A percentile compares a stretch with the other conserved stretches of the same genome.
Conservation (phyloP, 2,888 invertebrate genomes). For the Lepidocyrtinus sp. region DNA sequence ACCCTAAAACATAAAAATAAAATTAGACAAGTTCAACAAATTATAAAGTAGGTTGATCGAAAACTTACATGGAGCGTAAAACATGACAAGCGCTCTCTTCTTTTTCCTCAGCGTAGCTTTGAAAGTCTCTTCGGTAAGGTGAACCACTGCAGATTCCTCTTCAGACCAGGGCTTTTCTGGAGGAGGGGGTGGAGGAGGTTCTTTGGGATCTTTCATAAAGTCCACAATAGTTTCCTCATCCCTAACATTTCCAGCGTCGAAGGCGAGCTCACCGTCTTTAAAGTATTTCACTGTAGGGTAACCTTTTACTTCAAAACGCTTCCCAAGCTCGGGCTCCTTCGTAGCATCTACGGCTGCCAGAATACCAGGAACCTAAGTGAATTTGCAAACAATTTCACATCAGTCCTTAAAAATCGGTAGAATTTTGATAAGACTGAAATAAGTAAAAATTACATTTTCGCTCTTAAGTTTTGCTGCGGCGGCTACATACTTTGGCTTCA, state of each 20-base stretch:
- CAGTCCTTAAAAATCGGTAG: background rate
- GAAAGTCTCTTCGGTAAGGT: slow-evolving; percentile 83
- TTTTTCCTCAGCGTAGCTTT: slow-evolving; percentile 84
- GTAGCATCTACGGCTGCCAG: slow-evolving; percentile 91
- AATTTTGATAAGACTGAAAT: background rate
- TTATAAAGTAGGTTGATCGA: slow-evolving; percentile 21
- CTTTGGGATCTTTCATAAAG: slow-evolving; percentile 88
- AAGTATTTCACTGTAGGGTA: slow-evolving; percentile 88
- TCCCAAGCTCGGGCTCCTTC: slow-evolving; percentile 80
- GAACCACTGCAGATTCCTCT: slow-evolving; percentile 83
- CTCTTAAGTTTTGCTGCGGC: slow-evolving; percentile 83
- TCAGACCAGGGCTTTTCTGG: slow-evolving; percentile 84
- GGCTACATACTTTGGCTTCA: slow-evolving; percentile 90
- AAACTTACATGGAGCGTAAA: slow-evolving; percentile 91
- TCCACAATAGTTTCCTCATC: slow-evolving; percentile 84
- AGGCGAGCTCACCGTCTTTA: slow-evolving; percentile 83
- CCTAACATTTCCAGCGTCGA: slow-evolving; percentile 82
- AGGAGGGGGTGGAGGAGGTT: slow-evolving; percentile 88
- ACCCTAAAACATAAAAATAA: slow-evolving; percentile 78
- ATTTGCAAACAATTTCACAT: background rate
- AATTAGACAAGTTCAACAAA: background rate
- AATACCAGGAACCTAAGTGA: slow-evolving; percentile 78
- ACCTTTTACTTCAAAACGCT: slow-evolving; percentile 82
- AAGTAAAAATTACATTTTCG: slow-evolving; percentile 76
- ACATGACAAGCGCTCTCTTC: slow-evolving; percentile 90